Conservation (phyloP, 2,888 invertebrate genomes). For the Drosophila bunnanda region DNA sequence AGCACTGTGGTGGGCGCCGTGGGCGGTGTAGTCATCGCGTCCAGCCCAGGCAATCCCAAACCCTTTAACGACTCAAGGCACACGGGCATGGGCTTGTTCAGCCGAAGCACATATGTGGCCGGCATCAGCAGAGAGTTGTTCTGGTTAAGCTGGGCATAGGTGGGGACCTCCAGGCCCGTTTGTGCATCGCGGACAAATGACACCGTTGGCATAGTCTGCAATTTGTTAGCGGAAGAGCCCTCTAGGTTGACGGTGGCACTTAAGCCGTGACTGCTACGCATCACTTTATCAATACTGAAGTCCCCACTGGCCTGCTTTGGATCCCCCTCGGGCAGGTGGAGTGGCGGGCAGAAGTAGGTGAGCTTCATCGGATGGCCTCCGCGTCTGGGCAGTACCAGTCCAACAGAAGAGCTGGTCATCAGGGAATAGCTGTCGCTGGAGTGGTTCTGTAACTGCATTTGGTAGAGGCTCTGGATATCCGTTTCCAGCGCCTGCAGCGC, state of each 20-base stretch:
- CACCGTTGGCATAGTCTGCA: slow-evolving; percentile 83
- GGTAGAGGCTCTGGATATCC: slow-evolving; percentile 92
- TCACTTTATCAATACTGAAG: slow-evolving; percentile 85
- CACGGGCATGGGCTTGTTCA: slow-evolving; percentile 94
- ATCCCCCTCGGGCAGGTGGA: slow-evolving; percentile 63
- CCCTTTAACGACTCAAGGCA: slow-evolving; percentile 90
- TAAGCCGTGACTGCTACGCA: slow-evolving; percentile 87
- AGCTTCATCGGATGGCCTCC: slow-evolving; percentile 97
- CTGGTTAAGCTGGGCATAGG: slow-evolving; percentile 91
- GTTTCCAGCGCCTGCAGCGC: slow-evolving; percentile 96
- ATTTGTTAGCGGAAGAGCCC: slow-evolving; percentile 91
- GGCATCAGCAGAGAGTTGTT: slow-evolving; percentile 95
- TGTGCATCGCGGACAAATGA: slow-evolving; percentile 78
- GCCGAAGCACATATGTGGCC: slow-evolving; percentile 92
- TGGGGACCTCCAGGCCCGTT: slow-evolving; percentile 86
- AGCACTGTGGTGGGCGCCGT: slow-evolving; percentile 55
- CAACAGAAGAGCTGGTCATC: slow-evolving; percentile 95
- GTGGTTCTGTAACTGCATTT: slow-evolving; percentile 90
- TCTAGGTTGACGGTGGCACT: slow-evolving; percentile 96
- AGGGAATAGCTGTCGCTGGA: slow-evolving; percentile 88
- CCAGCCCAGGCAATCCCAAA: slow-evolving; percentile 87
- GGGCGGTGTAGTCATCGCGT: slow-evolving; percentile 77
- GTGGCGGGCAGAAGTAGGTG: slow-evolving; percentile 89
- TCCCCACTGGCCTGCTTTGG: slow-evolving; percentile 85
- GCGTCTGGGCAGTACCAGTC: slow-evolving; percentile 91